Evolutionary conservation across 2,888 invertebrate genomes (phyloP), one percentile per base, ranked within the genome.

Genomic region (Apamea monoglypha): DNA sequence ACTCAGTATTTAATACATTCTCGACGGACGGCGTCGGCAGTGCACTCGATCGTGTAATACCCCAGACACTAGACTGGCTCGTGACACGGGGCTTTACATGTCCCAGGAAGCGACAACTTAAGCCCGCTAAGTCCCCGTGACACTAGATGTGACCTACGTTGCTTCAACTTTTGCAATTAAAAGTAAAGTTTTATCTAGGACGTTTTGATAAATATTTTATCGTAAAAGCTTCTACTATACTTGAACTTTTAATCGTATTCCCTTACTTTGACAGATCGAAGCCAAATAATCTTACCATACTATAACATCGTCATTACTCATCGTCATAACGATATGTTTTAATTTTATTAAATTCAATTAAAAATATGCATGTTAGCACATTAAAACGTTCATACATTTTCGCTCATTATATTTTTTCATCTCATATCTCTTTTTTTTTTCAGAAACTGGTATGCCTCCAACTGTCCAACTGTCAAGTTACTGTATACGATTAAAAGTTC

Each of bases 71-170:
- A 80, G 86, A 85, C 84, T 82, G 83, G 85, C 87, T 88, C 86
- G 83, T 89, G 91, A 89, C 91, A 90, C 84, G 86, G 69, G 81
- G 90, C 92, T 91, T 91, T 89, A 89, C 81, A 85, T 89, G 92
- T 92, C 89, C 86, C 80, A 82, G 82, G 80, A 86, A 88, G 87
- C 85, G 92, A 93, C 92, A 92, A 81, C 84, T 85, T 89, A 91
- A 92, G 90, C 90, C 74, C 74, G 81, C 84, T 76, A 85, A 88
- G 80, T 76, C 80, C 71, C 74, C 76, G 66, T 81, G 87, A 89
- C 88, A 85, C 80, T 81, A 75, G 77, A 74, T 86, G 74, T 74
- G 68, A 86, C 81, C 82, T 78, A 75, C 73, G 78, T 82, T 86
- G 74, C 71, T 78, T 69, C 74, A 82, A 88, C 80, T 78, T 83